A percentile compares a stretch with the other conserved stretches of the same genome.
phyloP scores from a whole-genome alignment of 2,888 invertebrate species.

The Conomelus anceps region DNA sequence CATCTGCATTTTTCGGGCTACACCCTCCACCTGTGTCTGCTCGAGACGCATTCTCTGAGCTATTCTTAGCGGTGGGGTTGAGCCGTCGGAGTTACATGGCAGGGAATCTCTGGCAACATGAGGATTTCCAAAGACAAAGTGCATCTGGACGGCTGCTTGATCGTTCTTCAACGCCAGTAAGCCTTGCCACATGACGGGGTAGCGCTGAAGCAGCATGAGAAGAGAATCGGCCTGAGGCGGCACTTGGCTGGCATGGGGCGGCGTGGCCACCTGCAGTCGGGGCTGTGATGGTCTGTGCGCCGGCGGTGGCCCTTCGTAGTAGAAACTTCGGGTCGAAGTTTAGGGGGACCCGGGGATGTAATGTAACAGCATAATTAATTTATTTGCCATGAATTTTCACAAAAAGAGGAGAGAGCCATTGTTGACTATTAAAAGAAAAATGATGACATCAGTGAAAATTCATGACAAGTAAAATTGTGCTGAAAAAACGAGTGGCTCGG shows the following conservation, averaged over 20 bases:
- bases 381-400: too few species aligned
- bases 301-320: conserved; percentile 40
- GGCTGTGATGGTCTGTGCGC: conserved; percentile 41
- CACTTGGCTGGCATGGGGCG: conserved; percentile 69
- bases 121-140: conserved; percentile 92
- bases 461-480: too few species aligned
- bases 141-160: conserved; percentile 97
- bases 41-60: conserved; percentile 97
- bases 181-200: conserved; percentile 98
- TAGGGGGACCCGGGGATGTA: too few species aligned
- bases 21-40: conserved; percentile 90
- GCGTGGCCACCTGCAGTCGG: conserved; percentile 51
- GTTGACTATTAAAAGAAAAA: too few species aligned
- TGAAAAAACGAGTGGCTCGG: too few species aligned
- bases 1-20: conserved; percentile 94
- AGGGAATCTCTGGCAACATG: conserved; percentile 81
- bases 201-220: conserved; percentile 74
- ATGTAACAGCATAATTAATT: too few species aligned
- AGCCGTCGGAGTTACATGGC: conserved; percentile 75
- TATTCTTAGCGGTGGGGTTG: conserved; percentile 80
- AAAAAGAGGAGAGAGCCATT: too few species aligned
- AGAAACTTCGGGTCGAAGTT: too few species aligned
- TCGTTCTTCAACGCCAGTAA: conserved; percentile 91
- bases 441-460: too few species aligned
- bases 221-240: conserved; percentile 77